These are phyloP conservation scores for Antigone vipio DNA, from an alignment of 2,113 vertebrate genomes.

Conservation along the genomic window DNA sequence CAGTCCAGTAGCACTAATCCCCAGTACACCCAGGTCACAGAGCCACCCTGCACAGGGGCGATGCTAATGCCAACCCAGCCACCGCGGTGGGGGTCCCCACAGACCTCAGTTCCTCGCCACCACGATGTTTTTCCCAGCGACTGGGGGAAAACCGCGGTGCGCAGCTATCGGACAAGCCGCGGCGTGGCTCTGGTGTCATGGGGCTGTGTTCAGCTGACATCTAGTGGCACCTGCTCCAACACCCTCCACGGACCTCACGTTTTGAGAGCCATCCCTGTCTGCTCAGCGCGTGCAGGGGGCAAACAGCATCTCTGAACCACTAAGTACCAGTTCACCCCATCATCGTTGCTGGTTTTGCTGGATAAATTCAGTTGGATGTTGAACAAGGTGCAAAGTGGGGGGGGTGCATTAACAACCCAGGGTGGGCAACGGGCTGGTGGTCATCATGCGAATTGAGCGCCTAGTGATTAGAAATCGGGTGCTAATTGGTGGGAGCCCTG, in stretches of 20 bases:
- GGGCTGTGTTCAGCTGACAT: background rate
- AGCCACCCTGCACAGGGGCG: too few species aligned
- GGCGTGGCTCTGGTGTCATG: accelerated
- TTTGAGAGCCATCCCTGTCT: background rate
- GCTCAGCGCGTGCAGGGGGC: accelerated
- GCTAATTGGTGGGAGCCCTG: background rate
- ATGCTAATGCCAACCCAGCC: background rate
- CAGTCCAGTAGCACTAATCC: background rate
- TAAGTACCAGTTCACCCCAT: background rate
- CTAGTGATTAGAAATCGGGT: background rate
- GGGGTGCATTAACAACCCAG: background rate
- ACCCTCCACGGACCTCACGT: accelerated
- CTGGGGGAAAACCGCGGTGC: background rate
- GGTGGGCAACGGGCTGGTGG: accelerated
- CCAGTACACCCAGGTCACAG: too few species aligned
- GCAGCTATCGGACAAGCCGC: accelerated
- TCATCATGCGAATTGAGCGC: background rate
- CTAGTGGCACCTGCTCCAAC: background rate
- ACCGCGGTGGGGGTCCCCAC: accelerated
- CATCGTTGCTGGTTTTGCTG: accelerated
- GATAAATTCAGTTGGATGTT: background rate
- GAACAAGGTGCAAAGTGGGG: background rate
- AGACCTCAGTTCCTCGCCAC: background rate
- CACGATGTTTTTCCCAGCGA: accelerated
- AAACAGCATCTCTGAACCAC: background rate